phyloP scores from a whole-genome alignment of 2,888 invertebrate species.

The Cistogaster globosa region DNA sequence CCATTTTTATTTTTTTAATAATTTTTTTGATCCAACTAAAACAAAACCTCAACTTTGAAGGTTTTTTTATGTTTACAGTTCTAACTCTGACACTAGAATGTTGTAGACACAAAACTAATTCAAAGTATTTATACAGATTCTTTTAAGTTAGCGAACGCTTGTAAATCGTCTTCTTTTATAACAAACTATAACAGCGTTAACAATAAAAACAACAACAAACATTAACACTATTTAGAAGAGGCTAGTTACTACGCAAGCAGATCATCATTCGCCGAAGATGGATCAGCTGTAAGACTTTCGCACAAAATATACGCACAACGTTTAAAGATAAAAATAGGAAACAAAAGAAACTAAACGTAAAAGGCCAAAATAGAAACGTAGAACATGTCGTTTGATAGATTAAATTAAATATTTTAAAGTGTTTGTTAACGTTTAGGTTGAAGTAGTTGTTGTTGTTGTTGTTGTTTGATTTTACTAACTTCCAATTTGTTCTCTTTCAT shows the following conservation, averaged over 20 bases:
- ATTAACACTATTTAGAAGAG: conserved; percentile 27
- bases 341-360: conserved; percentile 22
- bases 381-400: conserved; percentile 3
- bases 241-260: conserved; percentile 13
- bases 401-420: conserved; percentile 1
- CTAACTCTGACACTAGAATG: conserved; percentile 79
- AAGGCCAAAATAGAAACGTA: not conserved
- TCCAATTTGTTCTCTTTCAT: conserved; percentile 18
- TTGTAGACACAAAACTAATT: conserved; percentile 76
- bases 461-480: not conserved
- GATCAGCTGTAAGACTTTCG: conserved; percentile 75
- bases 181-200: not conserved
- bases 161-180: conserved; percentile 55
- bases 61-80: conserved; percentile 76
- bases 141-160: conserved; percentile 62
- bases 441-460: conserved; percentile 16
- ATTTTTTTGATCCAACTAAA: conserved; percentile 23
- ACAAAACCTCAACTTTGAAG: conserved; percentile 49
- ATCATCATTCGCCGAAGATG: conserved; percentile 18
- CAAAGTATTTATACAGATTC: conserved; percentile 79
- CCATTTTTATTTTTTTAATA: conserved; percentile 53
- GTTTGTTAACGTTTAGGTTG: conserved; percentile 14
- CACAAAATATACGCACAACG: conserved; percentile 70
- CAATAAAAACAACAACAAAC: conserved; percentile 19
- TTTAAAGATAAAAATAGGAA: not conserved